These are phyloP conservation scores for Podarcis cretensis DNA, from an alignment of 2,113 vertebrate species.

Conservation along the genomic window DNA sequence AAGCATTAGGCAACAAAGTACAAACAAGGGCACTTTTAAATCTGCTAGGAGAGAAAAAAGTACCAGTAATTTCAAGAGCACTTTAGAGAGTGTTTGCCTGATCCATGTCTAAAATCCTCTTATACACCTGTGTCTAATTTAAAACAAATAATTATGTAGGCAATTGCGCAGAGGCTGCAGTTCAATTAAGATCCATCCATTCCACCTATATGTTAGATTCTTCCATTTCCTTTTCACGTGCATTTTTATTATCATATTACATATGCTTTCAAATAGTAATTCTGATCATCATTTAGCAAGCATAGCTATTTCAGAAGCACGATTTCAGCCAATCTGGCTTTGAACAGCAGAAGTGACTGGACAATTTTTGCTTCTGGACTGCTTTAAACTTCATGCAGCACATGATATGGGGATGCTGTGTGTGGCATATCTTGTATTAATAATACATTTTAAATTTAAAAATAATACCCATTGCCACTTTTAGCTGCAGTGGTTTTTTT, in stretches of 20 bases:
- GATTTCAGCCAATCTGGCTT: not conserved
- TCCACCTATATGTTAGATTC: not conserved
- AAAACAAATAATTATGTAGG: constrained; percentile 49
- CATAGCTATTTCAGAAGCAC: not conserved
- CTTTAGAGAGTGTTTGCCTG: constrained; percentile 23
- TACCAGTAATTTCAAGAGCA: constrained; percentile 31
- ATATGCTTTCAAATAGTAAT: not conserved
- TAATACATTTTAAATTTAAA: not conserved
- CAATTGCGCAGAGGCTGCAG: not conserved
- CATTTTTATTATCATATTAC: not conserved
- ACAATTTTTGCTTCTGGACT: not conserved
- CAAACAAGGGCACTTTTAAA: constrained; percentile 44
- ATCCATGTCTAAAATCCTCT: constrained; percentile 24
- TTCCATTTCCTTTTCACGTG: not conserved
- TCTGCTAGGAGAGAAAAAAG: constrained; percentile 35
- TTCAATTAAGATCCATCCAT: not conserved
- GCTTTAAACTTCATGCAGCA: not conserved
- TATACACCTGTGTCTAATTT: constrained; percentile 38
- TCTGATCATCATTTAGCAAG: not conserved
- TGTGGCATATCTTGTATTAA: not conserved
- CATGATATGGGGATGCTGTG: not conserved
- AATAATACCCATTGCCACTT: not conserved
- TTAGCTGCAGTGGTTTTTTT: not conserved
- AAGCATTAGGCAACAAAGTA: constrained; percentile 37
- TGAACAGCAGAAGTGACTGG: not conserved